phyloP scores from a whole-genome alignment of 2,797 vertebrate genomes.

The Rhyacichthys aspro region DNA sequence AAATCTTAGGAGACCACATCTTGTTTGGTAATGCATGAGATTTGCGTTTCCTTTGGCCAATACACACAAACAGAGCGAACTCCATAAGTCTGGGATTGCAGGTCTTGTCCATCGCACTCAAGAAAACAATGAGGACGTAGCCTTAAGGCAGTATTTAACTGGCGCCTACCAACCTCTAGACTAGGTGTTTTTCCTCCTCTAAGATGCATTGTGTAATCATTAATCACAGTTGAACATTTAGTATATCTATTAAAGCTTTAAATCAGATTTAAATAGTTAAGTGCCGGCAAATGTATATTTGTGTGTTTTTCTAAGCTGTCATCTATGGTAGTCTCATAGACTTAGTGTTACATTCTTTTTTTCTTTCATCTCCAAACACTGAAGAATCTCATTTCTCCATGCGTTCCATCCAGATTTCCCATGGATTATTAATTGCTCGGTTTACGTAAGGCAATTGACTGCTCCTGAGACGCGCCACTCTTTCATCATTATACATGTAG shows the following conservation, averaged over 20 bases:
- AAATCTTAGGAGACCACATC: constrained; percentile 18
- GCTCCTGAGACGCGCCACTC: constrained; percentile 25
- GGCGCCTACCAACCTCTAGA: constrained; percentile 33
- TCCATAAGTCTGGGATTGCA: constrained; percentile 20
- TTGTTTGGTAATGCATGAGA: constrained; percentile 42
- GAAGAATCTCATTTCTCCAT: constrained; percentile 8
- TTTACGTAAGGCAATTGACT: constrained; percentile 45
- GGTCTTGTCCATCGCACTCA: constrained; percentile 15
- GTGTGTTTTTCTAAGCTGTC: background rate
- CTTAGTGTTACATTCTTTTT: no score
- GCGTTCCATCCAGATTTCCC: constrained; percentile 47
- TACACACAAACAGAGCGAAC: constrained; percentile 12
- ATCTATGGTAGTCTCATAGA: no score
- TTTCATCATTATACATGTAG: constrained; percentile 46
- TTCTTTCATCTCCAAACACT: background rate
- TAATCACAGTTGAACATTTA: constrained; percentile 47
- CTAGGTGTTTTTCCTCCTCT: constrained; percentile 2
- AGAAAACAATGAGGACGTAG: constrained; percentile 15
- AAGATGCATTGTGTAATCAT: constrained; percentile 33
- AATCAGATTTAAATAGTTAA: background rate
- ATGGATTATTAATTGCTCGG: constrained; percentile 61
- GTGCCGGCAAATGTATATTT: no score
- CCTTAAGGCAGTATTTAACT: constrained; percentile 55
- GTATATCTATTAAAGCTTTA: constrained; percentile 8
- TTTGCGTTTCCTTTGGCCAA: constrained; percentile 15